These are phyloP conservation scores for Torymus auratus DNA, from an alignment of 2,888 invertebrate genomes.

Conservation along the genomic window DNA sequence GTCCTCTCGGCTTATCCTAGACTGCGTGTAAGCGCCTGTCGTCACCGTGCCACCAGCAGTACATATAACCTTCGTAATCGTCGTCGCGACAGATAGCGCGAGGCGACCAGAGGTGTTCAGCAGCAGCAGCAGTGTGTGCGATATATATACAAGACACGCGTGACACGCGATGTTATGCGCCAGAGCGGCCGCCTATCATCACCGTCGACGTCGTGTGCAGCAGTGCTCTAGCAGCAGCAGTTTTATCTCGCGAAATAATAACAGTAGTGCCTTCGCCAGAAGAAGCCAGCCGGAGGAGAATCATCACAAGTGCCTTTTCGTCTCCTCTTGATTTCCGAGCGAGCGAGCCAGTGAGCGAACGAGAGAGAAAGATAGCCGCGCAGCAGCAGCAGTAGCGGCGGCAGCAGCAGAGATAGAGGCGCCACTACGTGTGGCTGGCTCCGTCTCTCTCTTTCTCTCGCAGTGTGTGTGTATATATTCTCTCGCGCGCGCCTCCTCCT, in stretches of 20 bases:
- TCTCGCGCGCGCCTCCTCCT: not conserved
- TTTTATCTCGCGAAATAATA: slow-evolving; percentile 14
- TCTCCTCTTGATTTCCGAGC: no score
- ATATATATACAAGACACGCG: not conserved
- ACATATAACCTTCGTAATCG: no score
- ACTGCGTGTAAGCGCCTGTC: no score
- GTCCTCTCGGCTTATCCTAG: no score
- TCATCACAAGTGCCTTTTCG: no score
- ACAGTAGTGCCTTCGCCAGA: not conserved
- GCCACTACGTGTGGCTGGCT: slow-evolving; percentile 26
- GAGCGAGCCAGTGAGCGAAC: no score
- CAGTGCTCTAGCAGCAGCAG: not conserved
- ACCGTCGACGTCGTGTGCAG: slow-evolving; percentile 61
- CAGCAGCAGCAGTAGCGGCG: slow-evolving; percentile 20
- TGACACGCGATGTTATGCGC: slow-evolving; percentile 17
- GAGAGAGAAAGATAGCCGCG: not conserved
- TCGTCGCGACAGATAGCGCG: no score
- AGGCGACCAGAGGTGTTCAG: no score
- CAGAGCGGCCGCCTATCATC: slow-evolving; percentile 56
- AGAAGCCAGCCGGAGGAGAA: not conserved
- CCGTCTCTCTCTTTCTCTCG: not conserved
- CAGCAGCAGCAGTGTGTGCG: not conserved
- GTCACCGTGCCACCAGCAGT: no score
- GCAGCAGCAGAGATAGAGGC: slow-evolving; percentile 46
- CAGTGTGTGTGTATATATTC: not conserved